phyloP scores from a whole-genome alignment of 2,113 vertebrate species.

The Sapajus apella region DNA sequence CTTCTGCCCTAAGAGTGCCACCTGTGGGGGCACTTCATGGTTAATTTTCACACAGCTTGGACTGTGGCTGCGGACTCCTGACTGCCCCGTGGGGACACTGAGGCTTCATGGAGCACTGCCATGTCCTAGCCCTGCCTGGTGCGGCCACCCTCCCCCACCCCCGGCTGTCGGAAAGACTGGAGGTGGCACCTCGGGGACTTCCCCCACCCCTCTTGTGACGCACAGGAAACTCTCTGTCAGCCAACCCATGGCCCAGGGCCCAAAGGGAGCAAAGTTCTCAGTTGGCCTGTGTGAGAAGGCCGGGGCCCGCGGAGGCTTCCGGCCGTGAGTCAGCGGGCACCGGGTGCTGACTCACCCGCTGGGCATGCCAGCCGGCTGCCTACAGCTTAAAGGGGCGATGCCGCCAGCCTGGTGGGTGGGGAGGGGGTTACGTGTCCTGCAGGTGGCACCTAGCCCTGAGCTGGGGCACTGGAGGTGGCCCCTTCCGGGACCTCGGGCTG shows the following conservation, averaged over 20 bases:
- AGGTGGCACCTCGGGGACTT: constrained; percentile 72
- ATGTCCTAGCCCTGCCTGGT: background rate
- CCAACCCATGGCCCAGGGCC: constrained; percentile 57
- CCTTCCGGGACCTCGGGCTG: background rate
- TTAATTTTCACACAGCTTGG: background rate
- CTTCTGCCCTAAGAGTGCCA: background rate
- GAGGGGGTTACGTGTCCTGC: background rate
- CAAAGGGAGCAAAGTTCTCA: constrained; percentile 72
- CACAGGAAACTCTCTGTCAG: constrained; percentile 78
- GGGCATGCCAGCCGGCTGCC: constrained; percentile 45
- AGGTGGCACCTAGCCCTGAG: background rate
- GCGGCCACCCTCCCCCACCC: background rate
- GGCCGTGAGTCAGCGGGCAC: constrained; percentile 74
- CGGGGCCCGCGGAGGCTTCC: constrained; percentile 63
- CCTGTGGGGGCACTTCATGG: background rate
- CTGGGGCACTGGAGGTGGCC: background rate
- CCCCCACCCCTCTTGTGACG: constrained; percentile 67
- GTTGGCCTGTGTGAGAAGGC: constrained; percentile 54
- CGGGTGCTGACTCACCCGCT: constrained; percentile 67
- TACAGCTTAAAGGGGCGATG: constrained; percentile 51
- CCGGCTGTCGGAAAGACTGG: constrained; percentile 44
- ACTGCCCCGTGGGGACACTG: background rate
- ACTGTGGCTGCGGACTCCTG: background rate
- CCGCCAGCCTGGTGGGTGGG: background rate
- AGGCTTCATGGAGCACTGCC: background rate